Base-by-base conservation (phyloP, 2,888 invertebrate genomes). In the Tenthredo distinguenda region DNA sequence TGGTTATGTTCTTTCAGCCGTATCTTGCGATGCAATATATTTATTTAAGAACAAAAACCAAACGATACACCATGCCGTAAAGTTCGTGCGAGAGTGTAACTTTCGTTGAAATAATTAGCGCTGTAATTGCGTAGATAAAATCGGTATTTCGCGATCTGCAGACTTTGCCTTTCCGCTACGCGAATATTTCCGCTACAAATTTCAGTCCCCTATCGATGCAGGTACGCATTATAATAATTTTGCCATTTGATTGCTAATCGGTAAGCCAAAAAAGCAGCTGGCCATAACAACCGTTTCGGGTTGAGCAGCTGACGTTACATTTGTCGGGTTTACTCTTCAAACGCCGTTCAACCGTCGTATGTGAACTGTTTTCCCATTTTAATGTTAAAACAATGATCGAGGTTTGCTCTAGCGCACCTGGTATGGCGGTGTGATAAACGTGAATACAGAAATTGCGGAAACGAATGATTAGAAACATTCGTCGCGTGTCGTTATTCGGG, bases 171-270 rank as follows among this genome's bases (percentile, higher is more conserved):
- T 81, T 62, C 21, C 62, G 37, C 40, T 9, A 6, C 77, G 55
- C 55, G 77, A 50, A 77, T 77, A 26, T 26, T 50, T 31, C 50
- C 50, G 40, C 26, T 62, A 62, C 81, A 40, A 62, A 81, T 81
- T 37, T 68, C 12, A 34, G 21, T 40, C 37, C 37, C 77, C 50
- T n/a, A 77, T 81, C 62, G 58, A 81, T 37, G 5, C n/a, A 7
- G 21, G 81, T 10, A 81, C 40, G 58, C 91, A 90, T 92, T 91
- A 90, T 91, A 91, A 92, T 92, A 91, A 92, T 92, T 91, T 90
- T 89, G 88, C 89, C 90, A 89, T 92, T 92, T 91, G 91, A 91
- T 91, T 91, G 91, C 90, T 91, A 91, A 91, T 91, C 90, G 90
- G 87, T 87, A 85, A 87, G 87, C 34, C 85, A 58, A 85, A 86